phyloP scores from a whole-genome alignment of 2,888 invertebrate species.

The Aradus depressus region DNA sequence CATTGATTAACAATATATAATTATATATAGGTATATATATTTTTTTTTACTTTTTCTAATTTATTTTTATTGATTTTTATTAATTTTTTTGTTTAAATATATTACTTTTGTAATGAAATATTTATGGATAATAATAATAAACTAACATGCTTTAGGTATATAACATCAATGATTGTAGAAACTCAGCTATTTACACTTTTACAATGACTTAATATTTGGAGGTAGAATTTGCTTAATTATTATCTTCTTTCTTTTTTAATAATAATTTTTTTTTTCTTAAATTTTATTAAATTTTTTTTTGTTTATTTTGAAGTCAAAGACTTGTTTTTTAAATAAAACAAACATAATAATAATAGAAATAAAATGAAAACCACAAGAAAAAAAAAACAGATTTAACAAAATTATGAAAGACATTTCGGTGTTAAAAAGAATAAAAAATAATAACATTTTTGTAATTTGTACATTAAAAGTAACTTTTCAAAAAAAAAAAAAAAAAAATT shows the following conservation, averaged over 20 bases:
- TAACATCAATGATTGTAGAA: conserved; percentile 3
- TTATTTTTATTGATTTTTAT: neutral
- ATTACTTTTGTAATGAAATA: neutral
- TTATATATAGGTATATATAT: conserved; percentile 5
- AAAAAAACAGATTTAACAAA: conserved; percentile 12
- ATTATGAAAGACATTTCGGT: conserved; percentile 17
- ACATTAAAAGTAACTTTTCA: conserved; percentile 1
- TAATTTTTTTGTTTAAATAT: conserved; percentile 2
- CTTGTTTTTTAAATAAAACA: too few species aligned
- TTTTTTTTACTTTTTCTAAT: neutral
- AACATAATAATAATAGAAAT: too few species aligned
- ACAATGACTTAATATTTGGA: conserved; percentile 15
- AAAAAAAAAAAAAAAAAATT: conserved; percentile 9
- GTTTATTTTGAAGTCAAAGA: conserved; percentile 2
- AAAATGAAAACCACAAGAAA: too few species aligned
- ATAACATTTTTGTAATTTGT: conserved; percentile 1
- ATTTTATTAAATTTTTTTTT: conserved; percentile 4
- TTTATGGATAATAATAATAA: neutral
- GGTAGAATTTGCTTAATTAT: too few species aligned
- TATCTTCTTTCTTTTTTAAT: conserved; percentile 12
- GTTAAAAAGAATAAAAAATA: conserved; percentile 3
- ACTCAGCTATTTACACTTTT: conserved; percentile 15
- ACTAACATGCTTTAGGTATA: conserved; percentile 2
- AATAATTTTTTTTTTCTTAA: conserved; percentile 7
- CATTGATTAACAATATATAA: conserved; percentile 11